Conservation (phyloP, 2,113 vertebrate species). For the Mixornis gularis region DNA sequence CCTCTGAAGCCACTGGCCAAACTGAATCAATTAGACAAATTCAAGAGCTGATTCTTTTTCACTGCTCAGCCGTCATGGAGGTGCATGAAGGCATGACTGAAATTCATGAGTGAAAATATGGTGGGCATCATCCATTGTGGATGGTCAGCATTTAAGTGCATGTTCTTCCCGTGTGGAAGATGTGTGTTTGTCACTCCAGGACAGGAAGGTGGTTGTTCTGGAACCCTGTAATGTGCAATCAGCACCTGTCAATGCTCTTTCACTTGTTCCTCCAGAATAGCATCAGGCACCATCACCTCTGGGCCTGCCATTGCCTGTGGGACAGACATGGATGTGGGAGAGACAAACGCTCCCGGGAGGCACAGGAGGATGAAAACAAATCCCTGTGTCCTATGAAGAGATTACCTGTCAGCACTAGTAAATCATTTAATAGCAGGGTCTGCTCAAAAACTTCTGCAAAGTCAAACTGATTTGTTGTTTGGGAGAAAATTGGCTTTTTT, state of each 20-base stretch:
- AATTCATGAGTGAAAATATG: not conserved
- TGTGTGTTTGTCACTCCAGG: not conserved
- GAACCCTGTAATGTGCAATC: not conserved
- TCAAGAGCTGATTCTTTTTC: not conserved
- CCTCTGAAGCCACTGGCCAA: not conserved
- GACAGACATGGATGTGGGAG: not conserved
- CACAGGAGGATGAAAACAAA: not conserved
- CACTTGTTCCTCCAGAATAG: not conserved
- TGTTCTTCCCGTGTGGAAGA: not conserved
- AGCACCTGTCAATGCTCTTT: not conserved
- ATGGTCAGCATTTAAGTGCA: not conserved
- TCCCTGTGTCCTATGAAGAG: not conserved
- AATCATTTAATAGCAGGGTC: not conserved
- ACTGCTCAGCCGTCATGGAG: not conserved
- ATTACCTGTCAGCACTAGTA: not conserved
- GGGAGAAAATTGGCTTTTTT: not conserved
- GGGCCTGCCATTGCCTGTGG: not conserved
- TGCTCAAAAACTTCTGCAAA: not conserved
- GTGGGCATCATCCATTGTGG: not conserved
- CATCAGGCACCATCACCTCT: not conserved
- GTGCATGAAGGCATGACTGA: not conserved
- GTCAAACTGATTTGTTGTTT: not conserved
- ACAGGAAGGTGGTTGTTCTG: not conserved
- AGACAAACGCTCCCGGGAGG: accelerated
- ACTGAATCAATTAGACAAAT: not conserved